A percentile compares a stretch with the other conserved stretches of the same genome.
These are phyloP conservation scores for Carpatolechia fugitivella DNA, from an alignment of 2,888 invertebrate species.

Conservation along the genomic window DNA sequence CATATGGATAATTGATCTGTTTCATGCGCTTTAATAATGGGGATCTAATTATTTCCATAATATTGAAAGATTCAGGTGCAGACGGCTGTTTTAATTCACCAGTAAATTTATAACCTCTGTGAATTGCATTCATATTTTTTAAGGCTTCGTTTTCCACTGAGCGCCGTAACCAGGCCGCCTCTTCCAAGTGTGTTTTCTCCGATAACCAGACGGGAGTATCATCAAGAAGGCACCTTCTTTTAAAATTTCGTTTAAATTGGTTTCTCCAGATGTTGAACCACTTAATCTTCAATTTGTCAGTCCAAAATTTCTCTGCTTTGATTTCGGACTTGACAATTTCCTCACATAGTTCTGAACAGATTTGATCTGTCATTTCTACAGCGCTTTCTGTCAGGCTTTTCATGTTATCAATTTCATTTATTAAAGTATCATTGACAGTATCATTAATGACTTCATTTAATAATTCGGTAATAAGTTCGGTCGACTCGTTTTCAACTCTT, in stretches of 20 bases:
- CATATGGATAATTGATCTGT: slow-evolving; percentile 64
- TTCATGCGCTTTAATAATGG: slow-evolving; percentile 68
- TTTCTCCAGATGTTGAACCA: slow-evolving; percentile 63
- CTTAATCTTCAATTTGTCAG: slow-evolving; percentile 54
- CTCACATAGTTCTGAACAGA: slow-evolving; percentile 47
- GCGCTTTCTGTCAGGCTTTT: slow-evolving; percentile 48
- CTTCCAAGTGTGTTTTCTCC: slow-evolving; percentile 53
- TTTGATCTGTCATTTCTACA: slow-evolving; percentile 43
- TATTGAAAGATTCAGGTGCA: slow-evolving; percentile 53
- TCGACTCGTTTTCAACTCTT: slow-evolving; percentile 58
- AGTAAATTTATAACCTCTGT: slow-evolving; percentile 61
- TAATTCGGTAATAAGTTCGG: slow-evolving; percentile 50
- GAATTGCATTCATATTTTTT: slow-evolving; percentile 61
- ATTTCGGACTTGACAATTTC: slow-evolving; percentile 59
- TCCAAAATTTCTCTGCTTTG: slow-evolving; percentile 57
- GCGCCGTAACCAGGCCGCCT: slow-evolving; percentile 51
- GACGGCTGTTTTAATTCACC: slow-evolving; percentile 53
- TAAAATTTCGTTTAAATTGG: slow-evolving; percentile 52
- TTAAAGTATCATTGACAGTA: slow-evolving; percentile 41
- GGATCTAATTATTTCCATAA: slow-evolving; percentile 69
- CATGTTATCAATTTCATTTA: slow-evolving; percentile 52
- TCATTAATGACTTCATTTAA: slow-evolving; percentile 49
- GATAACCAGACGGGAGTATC: slow-evolving; percentile 71
- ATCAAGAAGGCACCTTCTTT: slow-evolving; percentile 56
- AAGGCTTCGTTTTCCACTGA: slow-evolving; percentile 51